Evolutionary conservation across 1,140 invertebrate species (phyloP).

Genomic region (Drosophila serrata): DNA sequence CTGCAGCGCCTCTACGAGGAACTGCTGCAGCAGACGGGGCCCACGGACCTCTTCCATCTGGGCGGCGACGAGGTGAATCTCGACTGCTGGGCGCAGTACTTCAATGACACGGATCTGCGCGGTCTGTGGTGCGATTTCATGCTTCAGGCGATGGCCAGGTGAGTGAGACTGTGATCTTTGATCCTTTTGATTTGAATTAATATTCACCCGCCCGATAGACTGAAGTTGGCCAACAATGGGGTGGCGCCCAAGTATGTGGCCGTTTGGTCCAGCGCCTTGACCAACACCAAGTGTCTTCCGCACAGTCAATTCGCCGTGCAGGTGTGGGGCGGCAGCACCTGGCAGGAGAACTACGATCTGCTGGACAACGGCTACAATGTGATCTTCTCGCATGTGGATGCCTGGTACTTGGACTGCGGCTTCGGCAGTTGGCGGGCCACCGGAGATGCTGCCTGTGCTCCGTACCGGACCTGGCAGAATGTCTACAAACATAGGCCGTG

Average conservation of each 20-base stretch:
- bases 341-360: slow-evolving; percentile 91
- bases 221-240: slow-evolving; percentile 89
- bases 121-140: slow-evolving; percentile 93
- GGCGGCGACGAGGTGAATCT: slow-evolving; percentile 94
- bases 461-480: slow-evolving; percentile 93
- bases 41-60: slow-evolving; percentile 91
- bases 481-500: slow-evolving; percentile 93
- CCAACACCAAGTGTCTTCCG: slow-evolving; percentile 90
- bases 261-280: slow-evolving; percentile 93
- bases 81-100: slow-evolving; percentile 91
- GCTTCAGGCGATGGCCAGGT: slow-evolving; percentile 87
- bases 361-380: slow-evolving; percentile 91
- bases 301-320: slow-evolving; percentile 88
- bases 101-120: slow-evolving; percentile 91
- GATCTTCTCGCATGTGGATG: slow-evolving; percentile 93
- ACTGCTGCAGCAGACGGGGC: slow-evolving; percentile 88
- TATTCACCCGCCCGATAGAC: slow-evolving; percentile 40
- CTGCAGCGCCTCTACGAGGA: slow-evolving; percentile 89
- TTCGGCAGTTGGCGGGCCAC: slow-evolving; percentile 91
- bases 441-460: slow-evolving; percentile 90
- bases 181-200: background rate
- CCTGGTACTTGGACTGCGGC: slow-evolving; percentile 94
- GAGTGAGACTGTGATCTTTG: background rate
- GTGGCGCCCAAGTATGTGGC: slow-evolving; percentile 88
- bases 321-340: slow-evolving; percentile 92